Evolutionary conservation across 2,888 invertebrate species (phyloP).

Genomic region (Agrotis puta): DNA sequence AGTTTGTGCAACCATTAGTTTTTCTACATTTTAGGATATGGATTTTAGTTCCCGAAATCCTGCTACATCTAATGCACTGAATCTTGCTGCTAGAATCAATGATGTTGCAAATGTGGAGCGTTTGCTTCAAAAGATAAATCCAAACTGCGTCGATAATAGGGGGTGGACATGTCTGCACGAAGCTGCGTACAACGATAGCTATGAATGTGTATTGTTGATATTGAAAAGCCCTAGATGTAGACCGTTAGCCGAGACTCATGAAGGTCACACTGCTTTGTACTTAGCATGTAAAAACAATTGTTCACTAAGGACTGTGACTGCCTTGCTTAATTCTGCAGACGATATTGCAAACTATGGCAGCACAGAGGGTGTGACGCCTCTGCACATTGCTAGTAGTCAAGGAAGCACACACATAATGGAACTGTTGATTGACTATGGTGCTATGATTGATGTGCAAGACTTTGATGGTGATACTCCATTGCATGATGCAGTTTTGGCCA

Average conservation of each 20-base stretch:
- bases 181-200: constrained; percentile 85
- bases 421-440: constrained; percentile 82
- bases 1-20: constrained; percentile 22
- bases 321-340: constrained; percentile 79
- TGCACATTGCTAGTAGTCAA: constrained; percentile 83
- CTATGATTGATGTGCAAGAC: constrained; percentile 84
- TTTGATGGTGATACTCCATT: constrained; percentile 89
- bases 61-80: constrained; percentile 85
- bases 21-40: constrained; percentile 69
- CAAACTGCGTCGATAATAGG: constrained; percentile 88
- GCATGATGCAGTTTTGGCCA: constrained; percentile 83
- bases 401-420: constrained; percentile 83
- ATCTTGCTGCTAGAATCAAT: constrained; percentile 85
- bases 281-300: constrained; percentile 82
- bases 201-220: constrained; percentile 80
- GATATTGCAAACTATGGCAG: constrained; percentile 86
- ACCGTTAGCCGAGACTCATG: constrained; percentile 84
- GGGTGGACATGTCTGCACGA: constrained; percentile 90
- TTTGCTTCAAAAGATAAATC: constrained; percentile 84
- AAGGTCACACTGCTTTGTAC: constrained; percentile 88
- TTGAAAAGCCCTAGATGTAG: constrained; percentile 79
- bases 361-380: constrained; percentile 86
- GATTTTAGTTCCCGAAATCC: constrained; percentile 90
- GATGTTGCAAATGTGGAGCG: constrained; percentile 78
- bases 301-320: constrained; percentile 80